phyloP scores from a whole-genome alignment of 2,113 vertebrate genomes.

The Gasterosteus nipponicus region DNA sequence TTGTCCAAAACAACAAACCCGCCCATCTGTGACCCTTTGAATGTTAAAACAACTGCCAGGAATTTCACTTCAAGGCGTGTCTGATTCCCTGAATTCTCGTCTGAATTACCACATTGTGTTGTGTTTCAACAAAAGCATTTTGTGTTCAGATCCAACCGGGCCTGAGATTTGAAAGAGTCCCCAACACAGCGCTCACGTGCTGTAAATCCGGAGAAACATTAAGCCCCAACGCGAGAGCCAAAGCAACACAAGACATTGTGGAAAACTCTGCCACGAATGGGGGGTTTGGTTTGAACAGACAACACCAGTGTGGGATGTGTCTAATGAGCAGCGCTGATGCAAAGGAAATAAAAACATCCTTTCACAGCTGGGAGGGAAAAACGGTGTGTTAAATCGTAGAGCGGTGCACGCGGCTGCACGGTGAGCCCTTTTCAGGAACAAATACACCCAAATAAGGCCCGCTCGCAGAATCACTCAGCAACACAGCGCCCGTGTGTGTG shows the following conservation, averaged over 20 bases:
- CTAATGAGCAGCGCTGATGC: background rate
- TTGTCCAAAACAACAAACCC: conserved; percentile 39
- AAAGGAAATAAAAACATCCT: conserved; percentile 15
- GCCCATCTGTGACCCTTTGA: conserved; percentile 29
- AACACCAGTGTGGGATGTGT: background rate
- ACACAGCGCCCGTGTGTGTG: conserved; percentile 29
- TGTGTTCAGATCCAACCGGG: conserved; percentile 6
- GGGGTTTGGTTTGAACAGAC: background rate
- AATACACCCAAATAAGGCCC: conserved; percentile 77
- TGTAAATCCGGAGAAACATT: background rate
- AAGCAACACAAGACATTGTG: background rate
- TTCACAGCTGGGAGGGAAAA: conserved; percentile 15
- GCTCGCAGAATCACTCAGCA: conserved; percentile 33
- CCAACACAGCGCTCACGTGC: background rate
- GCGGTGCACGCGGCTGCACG: conserved; percentile 18
- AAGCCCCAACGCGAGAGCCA: background rate
- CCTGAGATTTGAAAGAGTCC: background rate
- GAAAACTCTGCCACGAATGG: too few relatives aligned
- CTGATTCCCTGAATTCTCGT: conserved; percentile 33
- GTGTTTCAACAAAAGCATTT: conserved; percentile 18
- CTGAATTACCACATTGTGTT: conserved; percentile 44
- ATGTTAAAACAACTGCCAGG: conserved; percentile 50
- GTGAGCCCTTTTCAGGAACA: conserved; percentile 62
- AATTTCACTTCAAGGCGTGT: conserved; percentile 53
- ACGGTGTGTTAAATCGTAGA: conserved; percentile 20